Evolutionary conservation across 2,113 vertebrate species (phyloP), one percentile per base, ranked within the genome.

Genomic region (Percina caprodes): DNA sequence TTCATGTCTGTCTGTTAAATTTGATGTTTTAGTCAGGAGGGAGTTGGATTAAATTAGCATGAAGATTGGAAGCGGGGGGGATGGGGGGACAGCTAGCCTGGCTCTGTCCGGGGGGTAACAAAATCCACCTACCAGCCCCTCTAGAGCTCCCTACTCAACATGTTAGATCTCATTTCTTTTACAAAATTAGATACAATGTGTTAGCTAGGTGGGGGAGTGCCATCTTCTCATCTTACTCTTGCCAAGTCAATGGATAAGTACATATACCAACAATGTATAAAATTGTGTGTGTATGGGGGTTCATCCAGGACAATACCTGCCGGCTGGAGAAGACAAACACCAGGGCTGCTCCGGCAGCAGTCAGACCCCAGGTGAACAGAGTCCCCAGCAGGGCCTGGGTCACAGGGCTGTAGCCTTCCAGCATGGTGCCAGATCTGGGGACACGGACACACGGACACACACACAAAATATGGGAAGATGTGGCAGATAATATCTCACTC

Each of bases 301-400:
- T 39, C 6, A 7, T 14, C 3, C 9, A 9, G 35, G 35, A 39
- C 33, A 21, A n/a, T 93, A 98, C 98, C 97, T 98, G 96, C 23
- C 95, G 95, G 0, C 95, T 96, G 83, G 96, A 96, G 86, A 99
- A 98, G 21, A 99, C 9, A 12, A 99, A 99, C 18, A 99, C 98
- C 3, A 99, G 95, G 0, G 97, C 96, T 0, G 98, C 95, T 26
- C 98, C 98, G 0, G 97, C 97, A 0, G 98, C 98, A 0, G 98
- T 99, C 88, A 99, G 94, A 1, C 91, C 97, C 98, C 98, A 99
- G 19, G 98, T 99, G 69, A 99, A 95, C 71, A 96, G 84, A 1
- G 98, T 99, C 13, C n/a, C 98, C 90, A 99, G 90, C 82, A 98
- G 79, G 26, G 97, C 94, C 95, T 99, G 98, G 63, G 89, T 51